phyloP scores from a whole-genome alignment of 2,888 invertebrate species.

The Trisateles emortualis region DNA sequence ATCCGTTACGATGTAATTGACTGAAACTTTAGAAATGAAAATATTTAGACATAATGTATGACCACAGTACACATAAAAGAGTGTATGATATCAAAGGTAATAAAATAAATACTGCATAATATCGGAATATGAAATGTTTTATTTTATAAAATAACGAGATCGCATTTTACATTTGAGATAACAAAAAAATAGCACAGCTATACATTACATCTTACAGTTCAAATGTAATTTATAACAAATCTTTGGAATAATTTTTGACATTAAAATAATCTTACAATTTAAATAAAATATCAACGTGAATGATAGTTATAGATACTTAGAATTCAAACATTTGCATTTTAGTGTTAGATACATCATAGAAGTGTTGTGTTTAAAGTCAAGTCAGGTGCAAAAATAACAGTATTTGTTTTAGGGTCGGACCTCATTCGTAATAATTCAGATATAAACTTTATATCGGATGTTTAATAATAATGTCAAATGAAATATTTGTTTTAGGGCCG shows the following conservation, averaged over 20 bases:
- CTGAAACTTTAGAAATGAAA: conserved; percentile 34
- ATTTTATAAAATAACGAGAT: conserved; percentile 34
- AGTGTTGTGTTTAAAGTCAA: conserved; percentile 1
- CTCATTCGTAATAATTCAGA: too few relatives aligned
- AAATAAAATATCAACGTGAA: not conserved
- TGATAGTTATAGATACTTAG: not conserved
- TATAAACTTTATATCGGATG: too few relatives aligned
- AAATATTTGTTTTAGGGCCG: too few relatives aligned
- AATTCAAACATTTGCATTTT: not conserved
- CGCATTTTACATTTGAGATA: conserved; percentile 15
- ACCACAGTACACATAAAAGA: too few relatives aligned
- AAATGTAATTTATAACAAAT: not conserved
- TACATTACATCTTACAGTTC: not conserved
- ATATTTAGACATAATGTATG: not conserved
- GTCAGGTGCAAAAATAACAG: conserved; percentile 21
- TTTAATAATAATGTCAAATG: too few relatives aligned
- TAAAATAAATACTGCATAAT: not conserved
- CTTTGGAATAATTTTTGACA: not conserved
- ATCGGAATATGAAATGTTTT: conserved; percentile 22
- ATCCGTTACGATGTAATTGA: conserved; percentile 40
- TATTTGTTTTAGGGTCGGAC: not conserved
- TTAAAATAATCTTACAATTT: not conserved
- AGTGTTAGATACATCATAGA: not conserved
- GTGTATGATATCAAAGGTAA: too few relatives aligned
- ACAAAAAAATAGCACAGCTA: conserved; percentile 12